Conservation (phyloP, 2,113 vertebrate genomes). For the Silurus meridionalis region DNA sequence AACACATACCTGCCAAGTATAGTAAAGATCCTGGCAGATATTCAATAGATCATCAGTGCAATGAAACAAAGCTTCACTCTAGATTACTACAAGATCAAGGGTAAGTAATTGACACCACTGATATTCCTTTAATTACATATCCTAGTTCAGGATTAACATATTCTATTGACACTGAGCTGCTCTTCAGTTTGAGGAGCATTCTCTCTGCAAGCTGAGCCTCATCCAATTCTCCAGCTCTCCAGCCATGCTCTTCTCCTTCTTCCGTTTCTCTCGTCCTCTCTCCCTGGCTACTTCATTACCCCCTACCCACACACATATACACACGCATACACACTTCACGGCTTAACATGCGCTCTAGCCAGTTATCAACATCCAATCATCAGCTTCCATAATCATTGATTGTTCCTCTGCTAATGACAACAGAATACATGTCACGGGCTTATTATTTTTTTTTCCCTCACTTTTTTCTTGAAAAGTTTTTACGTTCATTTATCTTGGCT, state of each 20-base stretch:
- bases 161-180: conserved; percentile 40
- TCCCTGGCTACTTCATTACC: conserved; percentile 44
- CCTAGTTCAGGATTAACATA: conserved; percentile 36
- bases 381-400: conserved; percentile 36
- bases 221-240: conserved; percentile 25
- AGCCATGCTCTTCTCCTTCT: conserved; percentile 34
- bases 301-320: background rate
- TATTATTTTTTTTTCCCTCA: background rate
- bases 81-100: background rate
- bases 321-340: background rate
- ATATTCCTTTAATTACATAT: background rate
- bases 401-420: background rate
- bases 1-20: background rate
- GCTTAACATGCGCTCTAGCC: conserved; percentile 34
- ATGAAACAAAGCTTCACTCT: background rate
- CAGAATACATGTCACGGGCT: conserved; percentile 37
- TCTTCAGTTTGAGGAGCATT: conserved; percentile 46
- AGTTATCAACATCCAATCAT: conserved; percentile 49
- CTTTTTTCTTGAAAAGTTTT: background rate
- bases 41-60: background rate
- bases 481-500: background rate
- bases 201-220: conserved; percentile 54
- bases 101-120: background rate
- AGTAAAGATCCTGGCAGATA: background rate
- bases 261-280: conserved; percentile 36